Evolutionary conservation across 2,888 invertebrate genomes (phyloP).

Genomic region (Epirrhoe tristata): DNA sequence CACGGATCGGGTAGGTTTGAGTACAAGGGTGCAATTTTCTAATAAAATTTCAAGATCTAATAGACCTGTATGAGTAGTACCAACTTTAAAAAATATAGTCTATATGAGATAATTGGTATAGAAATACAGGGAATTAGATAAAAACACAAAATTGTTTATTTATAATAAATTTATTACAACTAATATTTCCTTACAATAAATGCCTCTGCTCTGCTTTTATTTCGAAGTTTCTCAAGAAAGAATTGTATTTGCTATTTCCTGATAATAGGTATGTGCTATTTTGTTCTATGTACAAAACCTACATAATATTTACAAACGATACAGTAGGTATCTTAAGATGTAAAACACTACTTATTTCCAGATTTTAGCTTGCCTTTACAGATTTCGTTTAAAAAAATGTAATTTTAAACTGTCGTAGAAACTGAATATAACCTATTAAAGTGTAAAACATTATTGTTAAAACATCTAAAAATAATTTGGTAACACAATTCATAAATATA

Average conservation of each 20-base stretch:
- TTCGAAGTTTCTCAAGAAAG: constrained; percentile 14
- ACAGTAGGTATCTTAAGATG: neutral
- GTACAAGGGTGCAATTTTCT: too few species aligned
- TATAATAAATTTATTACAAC: neutral
- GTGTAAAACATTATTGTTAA: too few species aligned
- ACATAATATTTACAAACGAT: neutral
- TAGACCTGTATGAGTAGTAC: too few species aligned
- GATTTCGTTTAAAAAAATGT: neutral
- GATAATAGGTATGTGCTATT: neutral
- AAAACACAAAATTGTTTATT: neutral
- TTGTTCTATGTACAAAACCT: constrained; percentile 5
- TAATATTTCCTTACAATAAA: constrained; percentile 49
- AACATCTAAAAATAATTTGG: too few species aligned
- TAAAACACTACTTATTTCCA: neutral
- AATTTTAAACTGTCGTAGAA: too few species aligned
- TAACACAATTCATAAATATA: too few species aligned
- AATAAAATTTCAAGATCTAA: too few species aligned
- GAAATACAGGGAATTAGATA: neutral
- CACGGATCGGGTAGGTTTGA: too few species aligned
- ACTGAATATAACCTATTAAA: too few species aligned
- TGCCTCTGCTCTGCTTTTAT: constrained; percentile 55
- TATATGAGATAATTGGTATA: neutral
- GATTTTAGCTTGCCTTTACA: neutral
- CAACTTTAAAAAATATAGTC: too few species aligned
- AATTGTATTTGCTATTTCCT: neutral